Base-by-base conservation (phyloP, 2,888 invertebrate species). In the Marronus borbonicus region DNA sequence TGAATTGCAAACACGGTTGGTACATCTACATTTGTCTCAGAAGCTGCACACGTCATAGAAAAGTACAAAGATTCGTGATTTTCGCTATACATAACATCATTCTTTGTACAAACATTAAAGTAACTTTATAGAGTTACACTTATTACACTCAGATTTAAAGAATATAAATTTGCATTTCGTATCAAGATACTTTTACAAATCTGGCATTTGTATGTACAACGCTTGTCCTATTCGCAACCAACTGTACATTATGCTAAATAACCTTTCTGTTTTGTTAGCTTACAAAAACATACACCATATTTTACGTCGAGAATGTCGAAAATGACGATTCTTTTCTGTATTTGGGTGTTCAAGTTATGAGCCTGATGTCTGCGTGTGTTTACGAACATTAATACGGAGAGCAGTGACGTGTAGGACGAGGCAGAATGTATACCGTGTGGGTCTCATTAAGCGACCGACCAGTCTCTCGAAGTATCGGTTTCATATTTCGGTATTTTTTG, bases 401-500 rank as follows among this genome's bases (percentile, higher is more conserved):
- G 60, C 72, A 58, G 44, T 49, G 60, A 74, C 70, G 62, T 60
- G 72, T 74, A 74, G 72, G 72, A 62, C 72, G 72, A 74, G 28
- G 62, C 72, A 74, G 39, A 74, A 60, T 70, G 70, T 74, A 74
- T 74, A 74, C 72, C 78, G 81, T 79, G 81, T 79, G 81, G 81
- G 80, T 80, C 82, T 82, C 82, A 82, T 83, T 83, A 83, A 80
- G 72, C 77, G 69, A 64, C 75, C 78, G 80, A 64, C 75, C 80
- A 80, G 80, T 81, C 82, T 81, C 82, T 81, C 82, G 79, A 78
- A 79, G 81, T 82, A 83, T 84, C 83, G 85, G 86, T 86, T 86
- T 87, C 87, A 85, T 85, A 86, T 87, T 87, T 87, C 86, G 84
- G 86, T 83, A 84, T 84, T 87, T 85, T 86, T 86, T 86, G 86